Conservation (phyloP, 2,113 vertebrate species). For the Xenopus laevis region DNA sequence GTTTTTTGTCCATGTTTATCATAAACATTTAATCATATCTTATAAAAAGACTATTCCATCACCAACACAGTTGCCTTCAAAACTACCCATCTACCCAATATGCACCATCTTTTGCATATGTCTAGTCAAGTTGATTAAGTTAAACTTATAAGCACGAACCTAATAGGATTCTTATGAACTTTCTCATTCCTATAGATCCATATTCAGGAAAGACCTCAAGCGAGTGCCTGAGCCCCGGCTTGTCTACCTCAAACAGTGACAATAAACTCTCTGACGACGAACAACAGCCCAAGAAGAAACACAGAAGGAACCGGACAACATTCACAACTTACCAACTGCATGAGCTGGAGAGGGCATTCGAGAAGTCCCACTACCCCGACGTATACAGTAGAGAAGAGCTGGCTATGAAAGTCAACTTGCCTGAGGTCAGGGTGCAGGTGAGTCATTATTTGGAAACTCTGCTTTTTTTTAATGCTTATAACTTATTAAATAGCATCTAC, state of each 20-base stretch:
- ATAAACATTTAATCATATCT: too few relatives aligned
- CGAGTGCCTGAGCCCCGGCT: constrained; percentile 55
- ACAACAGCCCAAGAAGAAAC: constrained; percentile 83
- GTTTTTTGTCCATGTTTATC: background rate
- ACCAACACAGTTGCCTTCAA: too few relatives aligned
- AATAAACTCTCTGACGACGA: constrained; percentile 72
- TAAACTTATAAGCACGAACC: too few relatives aligned
- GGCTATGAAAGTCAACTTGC: constrained; percentile 84
- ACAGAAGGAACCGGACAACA: constrained; percentile 83
- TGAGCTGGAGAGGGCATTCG: constrained; percentile 85
- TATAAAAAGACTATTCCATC: too few relatives aligned
- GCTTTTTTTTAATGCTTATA: background rate
- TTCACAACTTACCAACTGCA: constrained; percentile 92
- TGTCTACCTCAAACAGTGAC: constrained; percentile 46
- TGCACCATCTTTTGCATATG: too few relatives aligned
- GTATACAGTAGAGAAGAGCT: constrained; percentile 90
- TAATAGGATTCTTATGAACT: background rate
- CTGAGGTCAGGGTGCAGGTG: constrained; percentile 90
- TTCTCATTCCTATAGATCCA: constrained; percentile 55
- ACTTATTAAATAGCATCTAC: background rate
- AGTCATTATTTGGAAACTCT: constrained; percentile 8
- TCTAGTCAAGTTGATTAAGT: too few relatives aligned
- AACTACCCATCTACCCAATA: too few relatives aligned
- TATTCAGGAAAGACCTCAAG: constrained; percentile 62
- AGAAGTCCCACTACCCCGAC: constrained; percentile 89